phyloP scores from a whole-genome alignment of 2,888 invertebrate species.

The Sarcophaga carnaria region DNA sequence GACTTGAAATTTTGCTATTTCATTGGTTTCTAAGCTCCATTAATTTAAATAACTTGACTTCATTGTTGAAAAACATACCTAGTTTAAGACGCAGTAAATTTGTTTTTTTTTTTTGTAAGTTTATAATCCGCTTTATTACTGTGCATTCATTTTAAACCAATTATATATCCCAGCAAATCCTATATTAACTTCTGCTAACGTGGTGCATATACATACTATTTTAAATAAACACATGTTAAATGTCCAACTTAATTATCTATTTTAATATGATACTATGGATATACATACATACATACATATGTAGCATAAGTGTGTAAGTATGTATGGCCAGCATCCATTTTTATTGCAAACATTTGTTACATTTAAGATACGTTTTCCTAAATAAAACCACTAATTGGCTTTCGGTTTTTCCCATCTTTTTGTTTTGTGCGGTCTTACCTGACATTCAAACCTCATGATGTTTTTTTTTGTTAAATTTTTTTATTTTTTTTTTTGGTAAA shows the following conservation, averaged over 20 bases:
- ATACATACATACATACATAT: too few relatives aligned
- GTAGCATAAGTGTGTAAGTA: not conserved
- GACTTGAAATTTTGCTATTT: too few relatives aligned
- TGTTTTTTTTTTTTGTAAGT: too few relatives aligned
- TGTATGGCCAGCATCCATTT: not conserved
- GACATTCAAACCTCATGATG: slow-evolving; percentile 57
- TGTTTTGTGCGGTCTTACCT: slow-evolving; percentile 23
- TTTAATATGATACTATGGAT: not conserved
- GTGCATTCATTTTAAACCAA: not conserved
- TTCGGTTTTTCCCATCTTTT: slow-evolving; percentile 43
- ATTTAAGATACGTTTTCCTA: slow-evolving; percentile 4
- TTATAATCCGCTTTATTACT: too few relatives aligned
- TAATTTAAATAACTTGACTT: too few relatives aligned
- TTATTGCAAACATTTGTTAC: not conserved
- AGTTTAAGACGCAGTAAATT: too few relatives aligned
- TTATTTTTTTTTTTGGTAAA: slow-evolving; percentile 25
- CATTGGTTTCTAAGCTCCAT: too few relatives aligned
- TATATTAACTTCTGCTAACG: not conserved
- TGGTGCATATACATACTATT: not conserved
- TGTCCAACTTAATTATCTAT: slow-evolving; percentile 26
- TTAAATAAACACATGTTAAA: slow-evolving; percentile 11
- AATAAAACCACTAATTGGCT: slow-evolving; percentile 61
- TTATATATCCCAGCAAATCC: not conserved
- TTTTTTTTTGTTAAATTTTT: not conserved
- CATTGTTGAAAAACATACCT: too few relatives aligned